A percentile compares a stretch with the other conserved stretches of the same genome.
phyloP scores from a whole-genome alignment of 2,113 vertebrate species.

The Bolborhynchus lineola region DNA sequence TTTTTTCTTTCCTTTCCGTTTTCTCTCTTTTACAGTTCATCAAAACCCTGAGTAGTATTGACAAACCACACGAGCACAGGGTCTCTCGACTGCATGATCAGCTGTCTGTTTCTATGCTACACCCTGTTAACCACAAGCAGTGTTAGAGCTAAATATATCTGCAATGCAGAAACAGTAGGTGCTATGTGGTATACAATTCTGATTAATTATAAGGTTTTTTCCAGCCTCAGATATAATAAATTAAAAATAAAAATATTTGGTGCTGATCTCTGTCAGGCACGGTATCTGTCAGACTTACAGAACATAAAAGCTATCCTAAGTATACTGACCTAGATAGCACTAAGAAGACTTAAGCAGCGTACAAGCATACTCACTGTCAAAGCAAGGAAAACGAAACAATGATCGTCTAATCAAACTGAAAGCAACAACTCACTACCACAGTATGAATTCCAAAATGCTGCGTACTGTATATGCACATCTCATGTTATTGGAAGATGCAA shows the following conservation, averaged over 20 bases:
- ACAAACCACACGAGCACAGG: slow-evolving; percentile 70
- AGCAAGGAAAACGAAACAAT: slow-evolving; percentile 64
- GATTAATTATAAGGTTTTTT: slow-evolving; percentile 66
- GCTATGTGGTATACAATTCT: slow-evolving; percentile 57
- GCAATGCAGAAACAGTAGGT: slow-evolving; percentile 74
- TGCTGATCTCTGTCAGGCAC: slow-evolving; percentile 40
- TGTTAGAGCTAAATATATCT: slow-evolving; percentile 81
- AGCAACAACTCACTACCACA: slow-evolving; percentile 47
- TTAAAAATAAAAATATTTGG: slow-evolving; percentile 20
- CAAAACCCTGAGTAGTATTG: slow-evolving; percentile 72
- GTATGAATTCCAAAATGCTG: slow-evolving; percentile 59
- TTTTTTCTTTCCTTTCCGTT: slow-evolving; percentile 42
- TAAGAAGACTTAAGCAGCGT: slow-evolving; percentile 70
- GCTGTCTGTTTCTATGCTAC: slow-evolving; percentile 78
- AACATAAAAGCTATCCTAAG: slow-evolving; percentile 68
- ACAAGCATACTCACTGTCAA: slow-evolving; percentile 52
- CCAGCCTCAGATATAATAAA: slow-evolving; percentile 55
- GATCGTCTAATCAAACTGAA: slow-evolving; percentile 68
- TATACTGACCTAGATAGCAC: slow-evolving; percentile 79
- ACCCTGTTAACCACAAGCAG: slow-evolving; percentile 79
- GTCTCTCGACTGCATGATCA: slow-evolving; percentile 71
- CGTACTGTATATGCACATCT: slow-evolving; percentile 48
- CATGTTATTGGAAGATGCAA: slow-evolving; percentile 55
- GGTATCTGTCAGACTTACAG: slow-evolving; percentile 29
- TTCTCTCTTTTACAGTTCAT: slow-evolving; percentile 55